Base-by-base conservation (phyloP, 2,888 invertebrate genomes). In the Panzeria rudis region DNA sequence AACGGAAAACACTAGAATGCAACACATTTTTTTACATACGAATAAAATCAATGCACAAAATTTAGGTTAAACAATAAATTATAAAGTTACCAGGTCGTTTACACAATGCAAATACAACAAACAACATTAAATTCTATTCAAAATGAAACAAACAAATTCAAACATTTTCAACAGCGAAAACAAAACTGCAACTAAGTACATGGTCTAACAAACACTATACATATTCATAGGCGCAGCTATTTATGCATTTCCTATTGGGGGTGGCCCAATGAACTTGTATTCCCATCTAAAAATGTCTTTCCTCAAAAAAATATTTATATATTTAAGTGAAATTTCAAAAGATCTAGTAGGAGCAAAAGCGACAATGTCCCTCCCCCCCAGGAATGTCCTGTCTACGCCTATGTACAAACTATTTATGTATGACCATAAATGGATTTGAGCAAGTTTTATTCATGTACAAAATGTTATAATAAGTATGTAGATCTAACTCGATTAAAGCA, bases 21-120 rank as follows among this genome's bases (percentile, higher is more conserved):
- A 11, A 20, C 32, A 50, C 32, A 71, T 8, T 38, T 52, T 52
- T 44, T 73, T 69, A 69, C 62, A 76, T 71, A 25, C 62, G 17
- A 23, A 20, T 59, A 32, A 44, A 73, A 61, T 73, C n/a, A 69
- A 15, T 64, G 32, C 69, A 62, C 3, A 56, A 71, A 59, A 85
- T 82, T 73, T 81, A 82, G 85, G 81, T 78, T 82, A 85, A 78
- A 85, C 84, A 44, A 85, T 85, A 85, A 82, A 82, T 73, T 81
- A 85, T 64, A 69, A 85, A 85, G 69, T 75, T 82, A 73, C 47
- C 84, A 78, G 81, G 73, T 85, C 81, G 50, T 73, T 76, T 77
- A 62, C 38, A 76, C 66, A 69, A 62, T 84, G 68, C 52, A 73
- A 78, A 64, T 80, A 56, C 35, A 56, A 61, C 50, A 64, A 17